Base-by-base conservation (phyloP, 2,113 vertebrate species). In the Chiloscyllium plagiosum region DNA sequence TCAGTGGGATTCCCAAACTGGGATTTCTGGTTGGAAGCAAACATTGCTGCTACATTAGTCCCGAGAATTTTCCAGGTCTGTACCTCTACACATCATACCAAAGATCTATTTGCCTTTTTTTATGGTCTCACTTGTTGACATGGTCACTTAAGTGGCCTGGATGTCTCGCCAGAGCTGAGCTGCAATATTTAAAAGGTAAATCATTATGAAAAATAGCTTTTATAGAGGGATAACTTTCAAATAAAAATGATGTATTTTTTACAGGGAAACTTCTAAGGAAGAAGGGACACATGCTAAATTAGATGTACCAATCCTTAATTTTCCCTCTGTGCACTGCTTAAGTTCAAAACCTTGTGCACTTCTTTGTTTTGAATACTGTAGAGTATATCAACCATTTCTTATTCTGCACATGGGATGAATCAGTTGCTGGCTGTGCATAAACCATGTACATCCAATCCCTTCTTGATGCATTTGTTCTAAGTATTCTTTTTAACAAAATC, bases 241-340 rank as follows among this genome's bases (percentile, higher is more conserved):
- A 93, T 66, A 66, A 93, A 93, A 66, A 47, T 93, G 61, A 93
- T 66, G 19, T 19, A 68, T 93, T 93, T 47, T 66, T 17, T 37
- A 66, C 33, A 37, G 61, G 89, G 8, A 92, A 66, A 93, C 61
- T 33, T 92, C 20, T n/a, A 68, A n/a, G n/a, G 61, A 93, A 66
- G 61, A 4, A 61, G 89, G 33, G 89, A 92, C 89, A 93, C 89
- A 37, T 93, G 89, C 61, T 93, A 68, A 93, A 66, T 93, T 93
- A 68, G 89, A 93, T 93, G 89, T n/a, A n/a, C 61, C 37, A 93
- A 93, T 66, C 61, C 65, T 66, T 93, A 37, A 93, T 93, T 93
- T 93, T 93, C 89, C 89, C 89, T 66, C 89, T 93, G 89, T 93
- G 89, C 61, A 66, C 89, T 66, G 7, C 61, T 10, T 22, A 93